Evolutionary conservation across 2,113 vertebrate species (phyloP), one percentile per base, ranked within the genome.

Genomic region (Rostratula benghalensis): DNA sequence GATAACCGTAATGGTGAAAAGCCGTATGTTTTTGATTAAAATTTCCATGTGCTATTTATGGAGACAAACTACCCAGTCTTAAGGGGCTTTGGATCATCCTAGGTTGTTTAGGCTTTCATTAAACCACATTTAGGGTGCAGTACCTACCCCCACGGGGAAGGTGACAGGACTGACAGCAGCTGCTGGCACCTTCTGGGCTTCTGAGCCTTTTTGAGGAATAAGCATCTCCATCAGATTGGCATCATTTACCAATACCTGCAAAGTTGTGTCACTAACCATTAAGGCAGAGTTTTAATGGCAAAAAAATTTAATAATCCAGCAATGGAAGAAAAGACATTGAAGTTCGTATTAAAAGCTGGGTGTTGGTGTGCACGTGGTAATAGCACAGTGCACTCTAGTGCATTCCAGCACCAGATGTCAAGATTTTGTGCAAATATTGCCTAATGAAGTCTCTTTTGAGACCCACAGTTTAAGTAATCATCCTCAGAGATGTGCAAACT

Each of bases 361-460:
- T 80, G 75, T 30, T 79, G 31, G 61, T 6, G 63, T 63, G 74
- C 64, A 59, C 13, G 2, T 63, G 31, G 41, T 53, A 23, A 50
- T 31, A 82, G 85, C 24, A 1, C 39, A 33, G 39, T 41, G 78
- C 80, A 48, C 87, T 84, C 57, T 17, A 43, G 71, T 19, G 84
- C 61, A 4, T 84, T 95, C 33, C 73, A 63, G 69, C 19, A 45
- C 27, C 83, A 86, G 82, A 69, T 85, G 80, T 57, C 94, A 94
- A 33, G 50, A 5, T 63, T 92, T 68, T 95, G 91, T 77, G 89
- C 89, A 94, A 93, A 95, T 93, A 91, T 85, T 80, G 48, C 69
- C 91, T 93, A 70, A 94, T 86, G 61, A 86, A 82, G 39, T n/a
- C 70, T 75, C 90, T 83, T 90, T 27, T 53, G 70, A 94, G 65